Evolutionary conservation across 2,113 vertebrate species (phyloP).

Genomic region (Geococcyx californianus): DNA sequence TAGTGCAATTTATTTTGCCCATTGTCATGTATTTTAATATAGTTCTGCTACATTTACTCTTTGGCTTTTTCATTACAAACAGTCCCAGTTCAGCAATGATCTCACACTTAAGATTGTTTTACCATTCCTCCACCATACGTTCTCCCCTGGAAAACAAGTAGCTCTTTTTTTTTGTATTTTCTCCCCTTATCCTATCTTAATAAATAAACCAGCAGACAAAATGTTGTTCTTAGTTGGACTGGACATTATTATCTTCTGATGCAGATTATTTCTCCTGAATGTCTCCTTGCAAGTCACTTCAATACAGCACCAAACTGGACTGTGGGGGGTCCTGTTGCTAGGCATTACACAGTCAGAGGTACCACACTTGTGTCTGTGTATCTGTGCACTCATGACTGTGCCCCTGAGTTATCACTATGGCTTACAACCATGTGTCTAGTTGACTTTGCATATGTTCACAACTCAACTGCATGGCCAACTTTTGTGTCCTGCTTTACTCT

Average conservation of each 20-base stretch:
- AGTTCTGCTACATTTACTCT: neutral
- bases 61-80: neutral
- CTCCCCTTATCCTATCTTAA: neutral
- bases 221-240: slow-evolving; percentile 25
- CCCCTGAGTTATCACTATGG: accelerated
- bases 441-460: neutral
- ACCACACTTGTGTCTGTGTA: neutral
- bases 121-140: neutral
- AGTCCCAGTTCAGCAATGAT: neutral
- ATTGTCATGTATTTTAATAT: neutral
- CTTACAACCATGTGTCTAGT: accelerated
- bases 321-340: neutral
- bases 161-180: neutral
- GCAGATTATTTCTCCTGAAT: slow-evolving; percentile 25
- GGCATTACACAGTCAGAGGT: neutral
- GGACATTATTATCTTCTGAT: slow-evolving; percentile 17
- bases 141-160: neutral
- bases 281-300: neutral
- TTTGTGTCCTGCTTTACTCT: neutral
- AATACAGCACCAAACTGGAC: neutral
- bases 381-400: neutral
- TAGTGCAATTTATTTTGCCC: neutral
- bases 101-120: neutral
- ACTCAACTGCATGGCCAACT: neutral
- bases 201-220: slow-evolving; percentile 32